Conservation (phyloP, 2,888 invertebrate species). For the Exephanes ischioxanthus region DNA sequence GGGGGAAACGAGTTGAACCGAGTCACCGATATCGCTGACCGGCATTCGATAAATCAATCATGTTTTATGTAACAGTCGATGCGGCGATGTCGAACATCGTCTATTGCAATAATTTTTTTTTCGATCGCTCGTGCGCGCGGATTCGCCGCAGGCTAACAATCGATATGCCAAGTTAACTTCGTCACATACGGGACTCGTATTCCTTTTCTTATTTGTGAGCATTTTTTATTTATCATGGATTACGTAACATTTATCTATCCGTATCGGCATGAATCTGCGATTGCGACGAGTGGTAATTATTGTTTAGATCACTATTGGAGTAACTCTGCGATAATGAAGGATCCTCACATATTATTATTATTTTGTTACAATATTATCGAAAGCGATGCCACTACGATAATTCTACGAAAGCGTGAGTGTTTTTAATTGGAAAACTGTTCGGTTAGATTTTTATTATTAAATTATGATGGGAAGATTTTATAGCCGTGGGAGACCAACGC, state of each 20-base stretch:
- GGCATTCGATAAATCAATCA: constrained; percentile 30
- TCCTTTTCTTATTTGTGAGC: constrained; percentile 9
- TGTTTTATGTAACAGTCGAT: constrained; percentile 45
- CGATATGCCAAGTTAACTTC: background rate
- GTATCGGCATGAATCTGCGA: background rate
- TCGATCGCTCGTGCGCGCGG: background rate
- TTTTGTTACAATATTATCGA: constrained; percentile 26
- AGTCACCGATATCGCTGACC: constrained; percentile 11
- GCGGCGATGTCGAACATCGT: constrained; percentile 23
- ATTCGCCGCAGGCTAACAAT: background rate
- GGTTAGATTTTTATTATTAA: constrained; percentile 23
- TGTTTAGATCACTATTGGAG: background rate
- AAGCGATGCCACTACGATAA: constrained; percentile 39
- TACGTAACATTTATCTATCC: background rate
- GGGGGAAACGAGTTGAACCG: background rate
- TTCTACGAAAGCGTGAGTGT: constrained; percentile 12
- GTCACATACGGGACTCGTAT: constrained; percentile 12
- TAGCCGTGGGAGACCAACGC: constrained; percentile 25
- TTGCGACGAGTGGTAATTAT: background rate
- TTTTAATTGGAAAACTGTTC: constrained; percentile 28
- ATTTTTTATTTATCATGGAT: constrained; percentile 6
- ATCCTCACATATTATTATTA: background rate
- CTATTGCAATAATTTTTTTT: background rate
- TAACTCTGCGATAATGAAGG: constrained; percentile 34
- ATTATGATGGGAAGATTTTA: constrained; percentile 1